phyloP scores from a whole-genome alignment of 2,888 invertebrate genomes.

The Dermolepida albohirtum region DNA sequence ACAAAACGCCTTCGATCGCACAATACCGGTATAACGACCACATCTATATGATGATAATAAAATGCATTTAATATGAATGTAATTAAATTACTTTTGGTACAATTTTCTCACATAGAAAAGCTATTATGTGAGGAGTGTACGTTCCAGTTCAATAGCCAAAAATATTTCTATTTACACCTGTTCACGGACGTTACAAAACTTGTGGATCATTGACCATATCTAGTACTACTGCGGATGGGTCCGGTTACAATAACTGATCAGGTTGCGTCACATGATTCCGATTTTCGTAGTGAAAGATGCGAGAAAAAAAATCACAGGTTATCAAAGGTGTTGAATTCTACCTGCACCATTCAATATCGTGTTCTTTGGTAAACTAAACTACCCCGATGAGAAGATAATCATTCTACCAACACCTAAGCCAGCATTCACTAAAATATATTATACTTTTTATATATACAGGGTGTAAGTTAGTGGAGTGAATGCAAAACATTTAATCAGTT shows the following conservation, averaged over 20 bases:
- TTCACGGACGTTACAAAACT: slow-evolving; percentile 39
- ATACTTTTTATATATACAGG: too few species aligned
- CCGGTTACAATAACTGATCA: slow-evolving; percentile 39
- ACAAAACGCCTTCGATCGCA: slow-evolving; percentile 13
- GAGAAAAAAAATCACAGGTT: slow-evolving; percentile 16
- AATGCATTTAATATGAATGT: slow-evolving; percentile 34
- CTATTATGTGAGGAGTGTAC: slow-evolving; percentile 33
- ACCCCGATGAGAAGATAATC: too few species aligned
- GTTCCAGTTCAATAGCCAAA: slow-evolving; percentile 42
- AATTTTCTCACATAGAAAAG: slow-evolving; percentile 32
- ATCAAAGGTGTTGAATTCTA: slow-evolving; percentile 36
- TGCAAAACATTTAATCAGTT: too few species aligned
- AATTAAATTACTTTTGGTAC: slow-evolving; percentile 39
- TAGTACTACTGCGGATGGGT: slow-evolving; percentile 25
- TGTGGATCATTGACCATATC: slow-evolving; percentile 42
- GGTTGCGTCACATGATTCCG: slow-evolving; percentile 39
- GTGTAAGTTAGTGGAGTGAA: too few species aligned
- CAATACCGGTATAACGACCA: slow-evolving; percentile 11
- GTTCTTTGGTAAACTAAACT: background rate
- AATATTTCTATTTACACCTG: slow-evolving; percentile 43
- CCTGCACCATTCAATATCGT: slow-evolving; percentile 30
- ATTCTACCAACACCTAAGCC: too few species aligned
- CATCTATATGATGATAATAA: slow-evolving; percentile 20
- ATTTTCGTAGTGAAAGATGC: slow-evolving; percentile 33
- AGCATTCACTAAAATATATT: too few species aligned